Base-by-base conservation (phyloP, 2,888 invertebrate species). In the Epirrita christyi region DNA sequence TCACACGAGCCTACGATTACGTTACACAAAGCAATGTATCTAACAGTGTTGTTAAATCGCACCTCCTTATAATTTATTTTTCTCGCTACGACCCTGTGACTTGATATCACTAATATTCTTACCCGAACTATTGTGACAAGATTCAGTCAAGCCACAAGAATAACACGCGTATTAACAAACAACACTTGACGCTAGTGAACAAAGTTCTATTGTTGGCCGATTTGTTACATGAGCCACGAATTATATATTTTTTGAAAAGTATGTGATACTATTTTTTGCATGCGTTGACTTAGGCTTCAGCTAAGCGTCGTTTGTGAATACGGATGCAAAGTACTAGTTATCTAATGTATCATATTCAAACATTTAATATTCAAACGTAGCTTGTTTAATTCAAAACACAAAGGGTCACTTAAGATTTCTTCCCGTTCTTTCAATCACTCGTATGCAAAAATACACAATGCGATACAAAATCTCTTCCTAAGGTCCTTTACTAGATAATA, bases 381-480 rank as follows among this genome's bases (percentile, higher is more conserved):
- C 47, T 51, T n/a, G 55, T 57, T 49, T 55, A 55, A 58, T 45
- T 49, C 54, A 56, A 51, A 47, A 54, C 53, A 49, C 47, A 15
- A 50, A 58, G 67, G 58, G 47, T 57, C 62, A 46, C 56, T 57
- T 48, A 34, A 42, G 61, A 49, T 51, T 51, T 21, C 21, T 2
- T 21, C 21, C 21, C 21, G 21, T 21, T 21, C 42, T 51, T 54
- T 48, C 55, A 70, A 68, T 68, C 74, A 74, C 72, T 78, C 76
- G 73, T 78, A 78, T 82, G 83, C 80, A 85, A 85, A 84, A 83
- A 85, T 85, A 85, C 80, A 80, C 66, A 58, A 57, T 59, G 80
- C 82, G 68, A 79, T 82, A 82, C 83, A 85, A 85, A 86, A 86
- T 83, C 80, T 86, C 82, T 80, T 82, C 81, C 81, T 81, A 82